Evolutionary conservation across 1,140 invertebrate species (phyloP).

Genomic region (Drosophila malerkotliana): DNA sequence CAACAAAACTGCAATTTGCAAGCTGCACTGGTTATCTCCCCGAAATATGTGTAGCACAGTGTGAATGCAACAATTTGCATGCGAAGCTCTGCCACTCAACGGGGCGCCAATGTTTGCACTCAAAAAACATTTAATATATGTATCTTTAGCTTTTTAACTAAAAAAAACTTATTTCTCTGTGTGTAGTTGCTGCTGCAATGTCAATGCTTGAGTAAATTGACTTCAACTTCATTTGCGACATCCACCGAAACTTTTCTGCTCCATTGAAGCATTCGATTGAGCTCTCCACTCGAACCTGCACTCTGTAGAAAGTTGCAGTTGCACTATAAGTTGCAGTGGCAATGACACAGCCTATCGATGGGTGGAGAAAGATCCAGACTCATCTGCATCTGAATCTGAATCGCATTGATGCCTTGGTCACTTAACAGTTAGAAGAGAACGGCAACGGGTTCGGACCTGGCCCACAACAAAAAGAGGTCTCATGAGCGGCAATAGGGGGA

Average conservation of each 20-base stretch:
- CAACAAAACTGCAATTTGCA: constrained; percentile 29
- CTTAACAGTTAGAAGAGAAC: constrained; percentile 56
- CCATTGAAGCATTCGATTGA: constrained; percentile 80
- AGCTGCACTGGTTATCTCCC: constrained; percentile 48
- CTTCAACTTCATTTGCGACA: constrained; percentile 61
- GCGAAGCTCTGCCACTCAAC: constrained; percentile 38
- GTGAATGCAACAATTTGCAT: constrained; percentile 62
- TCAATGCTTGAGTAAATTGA: constrained; percentile 65
- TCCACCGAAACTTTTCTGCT: constrained; percentile 71
- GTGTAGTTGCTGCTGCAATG: constrained; percentile 16
- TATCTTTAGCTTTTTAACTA: not conserved
- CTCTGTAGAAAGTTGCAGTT: constrained; percentile 41
- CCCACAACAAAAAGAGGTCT: constrained; percentile 15
- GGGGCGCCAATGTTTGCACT: constrained; percentile 22
- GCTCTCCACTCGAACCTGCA: constrained; percentile 8
- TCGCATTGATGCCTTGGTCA: constrained; percentile 32
- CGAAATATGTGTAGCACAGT: constrained; percentile 12
- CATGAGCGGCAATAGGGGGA: constrained; percentile 36
- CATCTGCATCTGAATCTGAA: constrained; percentile 60
- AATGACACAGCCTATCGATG: constrained; percentile 23
- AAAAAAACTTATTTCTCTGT: not conserved
- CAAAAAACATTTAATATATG: not conserved
- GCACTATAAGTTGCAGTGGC: constrained; percentile 19
- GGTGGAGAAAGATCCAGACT: constrained; percentile 18
- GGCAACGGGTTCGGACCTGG: constrained; percentile 31